These are phyloP conservation scores for Campylorhamphus procurvoides DNA, from an alignment of 2,113 vertebrate species.

Conservation along the genomic window DNA sequence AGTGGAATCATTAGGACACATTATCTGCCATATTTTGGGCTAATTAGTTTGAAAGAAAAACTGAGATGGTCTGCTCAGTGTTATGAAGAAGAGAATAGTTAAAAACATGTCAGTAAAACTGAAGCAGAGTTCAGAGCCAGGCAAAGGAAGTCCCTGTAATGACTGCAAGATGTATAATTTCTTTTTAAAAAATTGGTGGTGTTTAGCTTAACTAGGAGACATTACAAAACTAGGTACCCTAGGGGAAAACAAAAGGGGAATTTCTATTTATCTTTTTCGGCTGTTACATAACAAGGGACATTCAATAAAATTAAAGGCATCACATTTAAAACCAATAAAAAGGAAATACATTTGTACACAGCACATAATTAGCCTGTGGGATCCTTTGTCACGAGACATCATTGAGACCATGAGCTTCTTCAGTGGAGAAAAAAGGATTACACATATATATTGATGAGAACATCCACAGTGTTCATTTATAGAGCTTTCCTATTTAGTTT, in stretches of 20 bases:
- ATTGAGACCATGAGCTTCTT: constrained; percentile 25
- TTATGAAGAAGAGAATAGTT: neutral
- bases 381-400: constrained; percentile 15
- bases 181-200: neutral
- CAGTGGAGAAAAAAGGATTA: constrained; percentile 22
- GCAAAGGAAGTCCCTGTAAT: neutral
- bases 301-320: constrained; percentile 56
- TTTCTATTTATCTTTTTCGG: neutral
- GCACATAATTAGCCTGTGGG: constrained; percentile 23
- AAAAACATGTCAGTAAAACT: neutral
- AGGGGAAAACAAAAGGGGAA: neutral
- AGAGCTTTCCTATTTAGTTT: neutral
- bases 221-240: neutral
- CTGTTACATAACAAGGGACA: constrained; percentile 18
- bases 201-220: neutral
- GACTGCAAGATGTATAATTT: neutral
- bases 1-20: neutral
- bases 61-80: neutral
- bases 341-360: constrained; percentile 55
- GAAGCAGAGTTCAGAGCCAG: neutral
- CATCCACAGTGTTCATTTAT: constrained; percentile 4
- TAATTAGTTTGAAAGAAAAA: neutral
- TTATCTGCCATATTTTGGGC: neutral
- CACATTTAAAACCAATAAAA: constrained; percentile 55
- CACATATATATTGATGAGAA: constrained; percentile 49